phyloP scores from a whole-genome alignment of 2,113 vertebrate genomes.

The Panthera leo region DNA sequence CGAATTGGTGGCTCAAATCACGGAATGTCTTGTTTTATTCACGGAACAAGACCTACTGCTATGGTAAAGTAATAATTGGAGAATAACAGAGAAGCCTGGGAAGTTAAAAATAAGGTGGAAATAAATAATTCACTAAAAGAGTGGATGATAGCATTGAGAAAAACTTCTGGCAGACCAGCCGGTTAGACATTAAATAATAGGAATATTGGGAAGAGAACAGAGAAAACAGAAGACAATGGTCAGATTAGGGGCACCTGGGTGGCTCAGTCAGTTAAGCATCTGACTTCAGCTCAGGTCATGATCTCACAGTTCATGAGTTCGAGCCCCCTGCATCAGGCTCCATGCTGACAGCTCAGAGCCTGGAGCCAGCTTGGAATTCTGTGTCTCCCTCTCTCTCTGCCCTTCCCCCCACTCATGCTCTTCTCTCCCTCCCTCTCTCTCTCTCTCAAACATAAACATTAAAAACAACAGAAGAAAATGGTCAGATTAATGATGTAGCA shows the following conservation, averaged over 20 bases:
- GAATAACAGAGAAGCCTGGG: neutral
- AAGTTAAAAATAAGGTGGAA: constrained; percentile 42
- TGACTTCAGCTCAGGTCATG: too few species aligned
- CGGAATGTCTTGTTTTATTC: neutral
- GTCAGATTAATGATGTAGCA: neutral
- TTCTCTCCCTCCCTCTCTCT: too few species aligned
- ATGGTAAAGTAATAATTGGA: neutral
- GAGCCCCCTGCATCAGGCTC: too few species aligned
- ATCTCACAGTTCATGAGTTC: too few species aligned
- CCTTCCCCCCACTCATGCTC: too few species aligned
- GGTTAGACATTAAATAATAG: neutral
- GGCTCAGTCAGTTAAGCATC: too few species aligned
- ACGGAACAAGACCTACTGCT: neutral
- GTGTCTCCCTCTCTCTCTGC: too few species aligned
- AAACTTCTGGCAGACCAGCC: neutral
- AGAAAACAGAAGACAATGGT: neutral
- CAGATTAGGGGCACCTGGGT: too few species aligned
- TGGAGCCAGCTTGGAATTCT: too few species aligned
- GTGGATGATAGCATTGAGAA: neutral
- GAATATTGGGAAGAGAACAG: neutral
- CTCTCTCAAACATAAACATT: too few species aligned
- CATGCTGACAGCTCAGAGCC: too few species aligned
- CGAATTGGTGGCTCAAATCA: neutral
- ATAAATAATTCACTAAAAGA: neutral
- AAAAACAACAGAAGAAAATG: neutral